Evolutionary conservation across 2,797 vertebrate genomes (phyloP).

Genomic region (Amphiprion clarkii): DNA sequence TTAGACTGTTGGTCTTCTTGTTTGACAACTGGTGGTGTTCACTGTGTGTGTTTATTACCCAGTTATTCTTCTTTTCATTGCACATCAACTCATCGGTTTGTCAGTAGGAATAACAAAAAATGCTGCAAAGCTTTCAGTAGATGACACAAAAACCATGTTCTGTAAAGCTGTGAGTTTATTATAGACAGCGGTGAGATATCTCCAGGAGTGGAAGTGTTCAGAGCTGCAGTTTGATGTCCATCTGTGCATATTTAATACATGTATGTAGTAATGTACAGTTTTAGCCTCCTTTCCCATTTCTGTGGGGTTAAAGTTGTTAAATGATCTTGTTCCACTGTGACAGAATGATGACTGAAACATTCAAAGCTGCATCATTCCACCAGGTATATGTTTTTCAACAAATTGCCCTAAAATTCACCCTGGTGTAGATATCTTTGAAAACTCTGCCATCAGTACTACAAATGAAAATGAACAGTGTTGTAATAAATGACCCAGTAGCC

Average conservation of each 20-base stretch:
- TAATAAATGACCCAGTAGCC: too few species aligned
- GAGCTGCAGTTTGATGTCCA: background rate
- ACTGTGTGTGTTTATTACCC: constrained; percentile 3
- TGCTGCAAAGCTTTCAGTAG: background rate
- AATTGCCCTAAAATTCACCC: background rate
- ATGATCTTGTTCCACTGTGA: background rate
- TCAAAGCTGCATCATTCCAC: too few species aligned
- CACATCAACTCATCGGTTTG: constrained; percentile 7
- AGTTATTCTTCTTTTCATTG: constrained; percentile 14
- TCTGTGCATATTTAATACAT: background rate
- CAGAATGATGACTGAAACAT: background rate
- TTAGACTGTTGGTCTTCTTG: background rate
- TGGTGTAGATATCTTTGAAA: background rate
- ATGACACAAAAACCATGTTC: background rate
- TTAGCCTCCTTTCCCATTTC: background rate
- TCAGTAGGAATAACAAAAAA: constrained; percentile 2
- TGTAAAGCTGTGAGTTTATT: too few species aligned
- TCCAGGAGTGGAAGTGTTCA: background rate
- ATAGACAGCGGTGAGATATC: too few species aligned
- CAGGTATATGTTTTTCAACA: background rate
- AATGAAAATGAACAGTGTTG: background rate
- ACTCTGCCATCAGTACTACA: background rate
- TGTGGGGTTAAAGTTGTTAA: background rate
- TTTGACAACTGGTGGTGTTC: constrained; percentile 10
- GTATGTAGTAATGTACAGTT: background rate